Evolutionary conservation across 2,113 vertebrate genomes (phyloP).

Genomic region (Aix galericulata): DNA sequence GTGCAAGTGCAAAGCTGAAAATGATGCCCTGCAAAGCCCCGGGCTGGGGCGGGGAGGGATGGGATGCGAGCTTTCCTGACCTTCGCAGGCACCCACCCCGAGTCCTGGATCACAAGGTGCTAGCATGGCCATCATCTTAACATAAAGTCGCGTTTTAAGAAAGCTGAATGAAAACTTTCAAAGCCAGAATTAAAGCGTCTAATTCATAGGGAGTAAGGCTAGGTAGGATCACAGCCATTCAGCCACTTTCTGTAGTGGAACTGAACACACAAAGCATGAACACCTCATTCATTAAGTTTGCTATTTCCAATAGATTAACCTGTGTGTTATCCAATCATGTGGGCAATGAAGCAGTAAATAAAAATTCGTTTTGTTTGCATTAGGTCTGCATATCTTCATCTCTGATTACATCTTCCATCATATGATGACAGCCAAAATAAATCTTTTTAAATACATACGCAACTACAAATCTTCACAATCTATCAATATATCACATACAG

Average conservation of each 20-base stretch:
- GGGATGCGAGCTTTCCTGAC: neutral
- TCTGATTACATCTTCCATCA: neutral
- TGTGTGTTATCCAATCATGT: accelerated
- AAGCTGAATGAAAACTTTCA: neutral
- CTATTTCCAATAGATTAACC: neutral
- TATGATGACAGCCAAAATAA: neutral
- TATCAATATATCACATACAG: neutral
- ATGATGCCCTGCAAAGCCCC: neutral
- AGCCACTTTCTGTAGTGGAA: neutral
- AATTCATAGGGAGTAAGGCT: neutral
- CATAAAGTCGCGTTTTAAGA: neutral
- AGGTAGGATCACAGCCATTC: neutral
- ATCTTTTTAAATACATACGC: neutral
- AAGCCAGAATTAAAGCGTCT: neutral
- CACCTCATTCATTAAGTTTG: neutral
- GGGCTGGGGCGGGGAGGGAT: accelerated
- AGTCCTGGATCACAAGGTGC: neutral
- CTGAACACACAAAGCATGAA: neutral
- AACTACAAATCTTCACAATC: neutral
- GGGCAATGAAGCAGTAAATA: neutral
- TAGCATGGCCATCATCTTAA: neutral
- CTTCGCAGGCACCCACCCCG: neutral
- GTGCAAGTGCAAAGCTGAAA: neutral
- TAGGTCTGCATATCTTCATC: neutral
- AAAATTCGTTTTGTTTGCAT: neutral